Evolutionary conservation across 2,888 invertebrate genomes (phyloP), one percentile per base, ranked within the genome.

Genomic region (Tachina lurida): DNA sequence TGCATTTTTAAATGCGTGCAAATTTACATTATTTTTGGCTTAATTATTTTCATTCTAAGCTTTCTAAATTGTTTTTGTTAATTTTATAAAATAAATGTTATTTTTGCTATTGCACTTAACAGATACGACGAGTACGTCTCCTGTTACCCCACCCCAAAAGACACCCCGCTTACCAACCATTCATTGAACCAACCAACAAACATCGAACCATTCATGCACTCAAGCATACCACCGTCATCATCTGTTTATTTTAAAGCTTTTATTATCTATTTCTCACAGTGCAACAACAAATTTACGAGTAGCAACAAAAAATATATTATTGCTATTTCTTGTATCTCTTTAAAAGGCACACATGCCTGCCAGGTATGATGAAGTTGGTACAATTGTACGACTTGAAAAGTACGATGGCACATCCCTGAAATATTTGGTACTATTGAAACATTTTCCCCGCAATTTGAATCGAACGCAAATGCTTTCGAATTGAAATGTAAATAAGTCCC

Each of bases 251-350:
- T 60, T 19, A 62, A 71, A 80, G 75, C 49, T 78, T 39, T 47
- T 80, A 56, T 85, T 85, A 81, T 77, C 77, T 68, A 49, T 60
- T 77, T 62, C 68, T 47, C 22, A 71, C 70, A 80, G 75, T 52
- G 62, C 67, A 81, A 31, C 45, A 63, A 74, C 54, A 78, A 71
- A 52, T 45, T 60, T 49, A n/a, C n/a, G n/a, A n/a, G n/a, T n/a
- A 70, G 43, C 54, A 70, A 17, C 45, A 62, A 43, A 67, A 49
- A 56, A 52, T 45, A 22, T 17, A 39, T 43, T 56, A 19, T 45
- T 10, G 19, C n/a, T 65, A 45, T 77, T 81, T 52, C 63, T 84
- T 22, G 81, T 85, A 86, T 86, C 83, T 82, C 47, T 86, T 62
- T 39, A 68, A 80, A 67, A 77, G 31, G 71, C 71, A 84, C 73